phyloP scores from a whole-genome alignment of 2,888 invertebrate species.

The Diarsia rubi region DNA sequence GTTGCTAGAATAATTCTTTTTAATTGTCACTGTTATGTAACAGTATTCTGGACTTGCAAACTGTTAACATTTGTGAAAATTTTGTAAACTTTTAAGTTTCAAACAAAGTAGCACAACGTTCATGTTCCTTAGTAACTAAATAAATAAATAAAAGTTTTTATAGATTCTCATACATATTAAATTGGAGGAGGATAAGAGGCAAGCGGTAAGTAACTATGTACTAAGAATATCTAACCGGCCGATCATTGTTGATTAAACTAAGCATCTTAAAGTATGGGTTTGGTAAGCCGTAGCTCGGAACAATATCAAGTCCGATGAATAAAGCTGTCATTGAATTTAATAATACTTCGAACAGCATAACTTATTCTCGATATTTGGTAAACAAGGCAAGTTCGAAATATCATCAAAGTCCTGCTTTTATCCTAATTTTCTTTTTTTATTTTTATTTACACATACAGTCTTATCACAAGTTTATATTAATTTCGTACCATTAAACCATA shows the following conservation, averaged over 20 bases:
- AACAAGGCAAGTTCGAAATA: background rate
- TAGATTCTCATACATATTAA: too few relatives aligned
- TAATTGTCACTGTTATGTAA: slow-evolving; percentile 50
- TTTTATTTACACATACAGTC: too few relatives aligned
- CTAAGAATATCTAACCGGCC: background rate
- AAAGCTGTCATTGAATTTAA: background rate
- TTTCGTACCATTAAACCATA: too few relatives aligned
- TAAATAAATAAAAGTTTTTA: too few relatives aligned
- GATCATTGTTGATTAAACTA: background rate
- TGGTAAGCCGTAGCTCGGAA: background rate
- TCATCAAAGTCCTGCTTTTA: background rate
- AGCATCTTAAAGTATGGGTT: background rate
- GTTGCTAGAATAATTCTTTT: slow-evolving; percentile 19
- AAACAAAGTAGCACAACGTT: background rate
- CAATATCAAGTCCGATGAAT: background rate
- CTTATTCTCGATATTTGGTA: background rate
- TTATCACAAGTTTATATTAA: too few relatives aligned
- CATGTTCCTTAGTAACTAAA: background rate
- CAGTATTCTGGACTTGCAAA: background rate
- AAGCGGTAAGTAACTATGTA: background rate
- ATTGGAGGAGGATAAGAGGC: too few relatives aligned
- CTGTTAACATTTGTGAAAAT: slow-evolving; percentile 20
- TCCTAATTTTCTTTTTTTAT: background rate
- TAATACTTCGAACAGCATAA: background rate
- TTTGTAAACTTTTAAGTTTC: background rate